Percentiles rank a stretch among this genome's conserved stretches.
These are phyloP conservation scores for Novumbra hubbsi DNA, from an alignment of 2,797 vertebrate genomes.

Conservation along the genomic window DNA sequence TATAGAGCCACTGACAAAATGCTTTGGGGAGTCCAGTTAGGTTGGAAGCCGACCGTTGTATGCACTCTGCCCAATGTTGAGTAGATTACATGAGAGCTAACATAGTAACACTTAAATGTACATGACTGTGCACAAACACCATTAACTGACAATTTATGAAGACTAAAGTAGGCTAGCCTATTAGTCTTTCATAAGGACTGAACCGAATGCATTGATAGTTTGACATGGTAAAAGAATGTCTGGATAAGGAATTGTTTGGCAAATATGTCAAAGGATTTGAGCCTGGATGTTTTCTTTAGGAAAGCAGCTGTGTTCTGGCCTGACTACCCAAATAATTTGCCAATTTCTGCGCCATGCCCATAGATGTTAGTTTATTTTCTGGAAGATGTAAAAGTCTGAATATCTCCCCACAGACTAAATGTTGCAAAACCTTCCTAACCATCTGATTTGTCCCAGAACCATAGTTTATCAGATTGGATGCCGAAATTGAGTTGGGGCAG, in stretches of 20 bases:
- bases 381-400: no score
- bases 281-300: not conserved
- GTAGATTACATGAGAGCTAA: not conserved
- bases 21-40: conserved; percentile 22
- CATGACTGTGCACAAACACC: not conserved
- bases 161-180: not conserved
- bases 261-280: not conserved
- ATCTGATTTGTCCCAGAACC: no score
- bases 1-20: conserved; percentile 22
- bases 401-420: no score
- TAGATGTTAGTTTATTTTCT: no score
- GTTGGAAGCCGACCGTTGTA: conserved; percentile 10
- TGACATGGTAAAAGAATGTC: not conserved
- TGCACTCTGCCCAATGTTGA: not conserved
- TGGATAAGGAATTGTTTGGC: not conserved
- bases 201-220: not conserved
- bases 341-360: no score
- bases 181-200: not conserved
- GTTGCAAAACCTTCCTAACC: no score
- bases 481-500: no score
- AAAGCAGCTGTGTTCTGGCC: not conserved
- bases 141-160: not conserved
- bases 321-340: no score
- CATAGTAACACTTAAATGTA: not conserved
- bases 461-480: no score